Evolutionary conservation across 2,888 invertebrate genomes (phyloP).

Genomic region (Brenthis ino): DNA sequence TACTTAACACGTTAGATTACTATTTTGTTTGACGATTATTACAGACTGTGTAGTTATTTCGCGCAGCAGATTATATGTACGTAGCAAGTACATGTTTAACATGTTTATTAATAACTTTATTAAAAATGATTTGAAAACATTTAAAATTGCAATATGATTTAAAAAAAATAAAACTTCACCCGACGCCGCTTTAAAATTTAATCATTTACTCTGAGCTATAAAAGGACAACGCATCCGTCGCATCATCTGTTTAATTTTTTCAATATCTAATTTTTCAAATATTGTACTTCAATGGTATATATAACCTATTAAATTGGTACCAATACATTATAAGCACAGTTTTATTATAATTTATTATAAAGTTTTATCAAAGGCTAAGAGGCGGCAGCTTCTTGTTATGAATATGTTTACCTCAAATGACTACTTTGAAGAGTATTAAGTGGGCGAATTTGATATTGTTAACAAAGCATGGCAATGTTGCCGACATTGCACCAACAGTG

Average conservation of each 20-base stretch:
- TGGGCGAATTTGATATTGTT: slow-evolving; percentile 6
- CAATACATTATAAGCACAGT: slow-evolving; percentile 64
- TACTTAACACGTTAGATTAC: slow-evolving; percentile 2
- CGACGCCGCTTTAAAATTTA: slow-evolving; percentile 69
- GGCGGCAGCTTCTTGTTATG: slow-evolving; percentile 38
- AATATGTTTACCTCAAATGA: slow-evolving; percentile 21
- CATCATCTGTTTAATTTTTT: slow-evolving; percentile 47
- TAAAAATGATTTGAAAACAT: too few species aligned
- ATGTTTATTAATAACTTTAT: too few species aligned
- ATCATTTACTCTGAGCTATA: slow-evolving; percentile 28
- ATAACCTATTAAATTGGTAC: slow-evolving; percentile 44
- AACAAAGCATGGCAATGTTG: slow-evolving; percentile 32
- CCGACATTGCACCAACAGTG: slow-evolving; percentile 61
- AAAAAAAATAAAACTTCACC: slow-evolving; percentile 51
- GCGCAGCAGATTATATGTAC: neutral
- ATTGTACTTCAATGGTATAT: slow-evolving; percentile 12
- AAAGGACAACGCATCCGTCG: slow-evolving; percentile 73
- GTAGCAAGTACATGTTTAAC: too few species aligned
- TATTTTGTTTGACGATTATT: neutral
- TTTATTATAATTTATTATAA: slow-evolving; percentile 25
- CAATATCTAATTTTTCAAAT: slow-evolving; percentile 9
- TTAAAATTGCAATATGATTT: neutral
- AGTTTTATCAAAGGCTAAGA: slow-evolving; percentile 30
- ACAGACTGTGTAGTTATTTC: neutral
- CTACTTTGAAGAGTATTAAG: slow-evolving; percentile 15